A percentile compares a stretch with the other conserved stretches of the same genome.
These are phyloP conservation scores for Silurus asotus DNA, from an alignment of 2,113 vertebrate species.

Conservation along the genomic window DNA sequence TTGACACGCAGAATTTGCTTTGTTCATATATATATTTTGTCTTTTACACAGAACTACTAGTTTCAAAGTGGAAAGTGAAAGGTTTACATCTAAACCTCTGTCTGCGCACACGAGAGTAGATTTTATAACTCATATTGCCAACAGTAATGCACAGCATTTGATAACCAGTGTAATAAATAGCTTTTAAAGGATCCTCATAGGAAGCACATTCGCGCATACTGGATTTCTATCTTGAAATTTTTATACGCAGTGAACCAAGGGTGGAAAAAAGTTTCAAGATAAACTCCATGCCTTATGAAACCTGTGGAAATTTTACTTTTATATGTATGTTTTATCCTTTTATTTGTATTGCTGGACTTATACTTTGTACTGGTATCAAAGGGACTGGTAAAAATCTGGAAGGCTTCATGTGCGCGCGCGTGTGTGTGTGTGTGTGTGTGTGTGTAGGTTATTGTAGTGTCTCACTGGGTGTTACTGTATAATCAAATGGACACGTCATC, in stretches of 20 bases:
- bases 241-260: slow-evolving; percentile 40
- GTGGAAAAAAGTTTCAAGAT: slow-evolving; percentile 42
- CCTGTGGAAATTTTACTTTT: slow-evolving; percentile 65
- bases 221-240: slow-evolving; percentile 31
- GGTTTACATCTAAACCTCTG: slow-evolving; percentile 33
- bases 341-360: slow-evolving; percentile 55
- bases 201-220: slow-evolving; percentile 47
- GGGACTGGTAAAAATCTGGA: slow-evolving; percentile 59
- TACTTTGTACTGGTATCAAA: slow-evolving; percentile 47
- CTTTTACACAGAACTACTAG: slow-evolving; percentile 48
- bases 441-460: slow-evolving; percentile 67
- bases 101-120: slow-evolving; percentile 3
- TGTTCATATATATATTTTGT: slow-evolving; percentile 25
- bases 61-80: slow-evolving; percentile 40
- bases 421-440: too few species aligned
- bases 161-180: slow-evolving; percentile 24
- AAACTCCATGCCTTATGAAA: slow-evolving; percentile 72
- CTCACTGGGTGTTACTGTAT: slow-evolving; percentile 73
- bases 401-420: slow-evolving; percentile 64
- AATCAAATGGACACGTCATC: slow-evolving; percentile 61
- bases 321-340: slow-evolving; percentile 47
- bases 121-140: slow-evolving; percentile 31
- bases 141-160: slow-evolving; percentile 42
- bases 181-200: slow-evolving; percentile 31
- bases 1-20: slow-evolving; percentile 16